Evolutionary conservation across 2,888 invertebrate genomes (phyloP), one percentile per base, ranked within the genome.

Genomic region (Synergus laeviventris): DNA sequence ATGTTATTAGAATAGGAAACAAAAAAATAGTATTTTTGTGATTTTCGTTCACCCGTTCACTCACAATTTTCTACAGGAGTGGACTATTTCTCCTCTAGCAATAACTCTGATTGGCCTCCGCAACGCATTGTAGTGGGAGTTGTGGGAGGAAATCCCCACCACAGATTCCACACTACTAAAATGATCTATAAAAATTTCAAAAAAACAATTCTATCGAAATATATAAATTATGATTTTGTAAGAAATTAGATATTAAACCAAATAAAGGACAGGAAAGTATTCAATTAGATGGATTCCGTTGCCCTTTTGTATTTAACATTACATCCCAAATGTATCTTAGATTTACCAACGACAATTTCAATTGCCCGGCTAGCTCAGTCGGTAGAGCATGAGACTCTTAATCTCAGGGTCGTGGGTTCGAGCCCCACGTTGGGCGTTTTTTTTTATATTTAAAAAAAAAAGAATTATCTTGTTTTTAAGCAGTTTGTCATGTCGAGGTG

Each of bases 371-470:
- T 88, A 88, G 88, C 88, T 88, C 88, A 88, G 87, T 86, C 88
- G 89, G 89, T 88, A 88, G 88, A 89, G 89, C 89, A 89, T 89
- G 85, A 87, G 88, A 89, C 89, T 89, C 87, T 89, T 88, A 88
- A 87, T 89, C 88, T 87, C 86, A 88, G 88, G 88, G 89, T 89
- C 89, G 87, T 87, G 88, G 89, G 89, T 89, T 89, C 89, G 83
- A 89, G 89, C 66, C 66, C 66, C 66, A 66, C 66, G 66, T 66
- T 66, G 66, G 66, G 66, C 66, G 64, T 24, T 16, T 21, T 66
- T 66, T 64, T 66, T 42, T 62, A n/a, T n/a, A n/a, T n/a, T n/a
- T n/a, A n/a, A n/a, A n/a, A n/a, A n/a, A n/a, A n/a, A n/a, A n/a
- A n/a, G n/a, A n/a, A n/a, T n/a, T n/a, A n/a, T n/a, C n/a, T n/a